Evolutionary conservation across 2,888 invertebrate species (phyloP), one percentile per base, ranked within the genome.

Genomic region (Chelonus formosanus): DNA sequence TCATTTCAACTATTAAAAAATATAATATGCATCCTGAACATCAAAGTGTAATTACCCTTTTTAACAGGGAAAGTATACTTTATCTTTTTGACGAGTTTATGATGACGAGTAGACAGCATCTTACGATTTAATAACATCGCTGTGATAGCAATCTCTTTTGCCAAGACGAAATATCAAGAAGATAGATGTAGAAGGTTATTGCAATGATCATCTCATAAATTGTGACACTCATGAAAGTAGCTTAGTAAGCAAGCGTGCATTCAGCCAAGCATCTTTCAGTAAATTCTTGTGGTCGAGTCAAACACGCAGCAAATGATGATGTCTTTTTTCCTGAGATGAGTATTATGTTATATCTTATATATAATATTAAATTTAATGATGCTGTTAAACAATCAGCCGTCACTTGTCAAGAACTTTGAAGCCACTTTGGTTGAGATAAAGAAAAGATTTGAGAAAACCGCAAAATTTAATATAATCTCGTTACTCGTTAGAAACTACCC

Each of bases 391-490:
- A 48, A 48, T 48, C 3, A 10, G 5, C 31, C 31, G 48, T 48
- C 6, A 31, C 48, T 31, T 31, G 31, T 6, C 10, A 10, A 48
- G 31, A 7, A 48, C 4, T 48, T 48, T 48, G 8, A 48, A 10
- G 3, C 10, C 20, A 48, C 48, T 48, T 4, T 48, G 10, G 48
- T 10, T 4, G 31, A n/a, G 48, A 31, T n/a, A 48, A 48, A 48
- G 10, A 54, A 4, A 36, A 54, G 35, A 7, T 10, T 10, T 35
- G n/a, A 6, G 3, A 58, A 58, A 58, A 10, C 10, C 32, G 8
- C 45, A 47, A 58, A 67, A 68, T 70, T 71, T 73, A 68, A 73
- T 71, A 63, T 70, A 67, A 58, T 68, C 65, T 69, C 67, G 70
- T 73, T 73, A 68, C 47, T 62, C 65, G 60, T 53, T 36, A n/a